phyloP scores from a whole-genome alignment of 2,113 vertebrate genomes.

The Lasiurus cinereus region DNA sequence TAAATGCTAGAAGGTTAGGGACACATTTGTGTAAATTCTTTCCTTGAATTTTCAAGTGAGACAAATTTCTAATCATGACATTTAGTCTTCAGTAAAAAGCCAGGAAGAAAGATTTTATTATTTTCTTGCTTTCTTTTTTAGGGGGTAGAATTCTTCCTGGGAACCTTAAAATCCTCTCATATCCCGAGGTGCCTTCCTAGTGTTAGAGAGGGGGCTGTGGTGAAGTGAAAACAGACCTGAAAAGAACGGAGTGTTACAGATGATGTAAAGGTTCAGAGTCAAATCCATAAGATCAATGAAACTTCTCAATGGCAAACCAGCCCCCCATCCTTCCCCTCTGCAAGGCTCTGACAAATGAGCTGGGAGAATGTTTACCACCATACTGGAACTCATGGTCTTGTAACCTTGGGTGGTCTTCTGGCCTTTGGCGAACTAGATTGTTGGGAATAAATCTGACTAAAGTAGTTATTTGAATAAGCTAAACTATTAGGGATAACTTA shows the following conservation, averaged over 20 bases:
- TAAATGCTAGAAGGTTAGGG: constrained; percentile 7
- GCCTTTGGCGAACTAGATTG: neutral
- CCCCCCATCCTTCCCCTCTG: too few species aligned
- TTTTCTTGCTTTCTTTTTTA: neutral
- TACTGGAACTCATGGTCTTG: neutral
- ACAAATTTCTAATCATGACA: constrained; percentile 5
- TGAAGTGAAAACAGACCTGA: constrained; percentile 2
- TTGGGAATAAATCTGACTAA: constrained; percentile 11
- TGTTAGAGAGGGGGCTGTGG: neutral
- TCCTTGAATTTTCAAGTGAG: constrained; percentile 44
- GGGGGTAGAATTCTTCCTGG: neutral
- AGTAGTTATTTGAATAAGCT: neutral
- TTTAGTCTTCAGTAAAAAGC: constrained; percentile 16
- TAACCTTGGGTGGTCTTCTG: neutral
- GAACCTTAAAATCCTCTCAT: neutral
- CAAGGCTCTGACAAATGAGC: neutral
- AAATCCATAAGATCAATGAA: neutral
- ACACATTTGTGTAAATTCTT: neutral
- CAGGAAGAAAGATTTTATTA: neutral
- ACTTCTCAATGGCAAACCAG: neutral
- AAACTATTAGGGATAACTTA: neutral
- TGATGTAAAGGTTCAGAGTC: neutral
- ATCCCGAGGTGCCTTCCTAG: neutral
- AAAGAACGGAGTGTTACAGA: neutral
- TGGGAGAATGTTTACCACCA: too few species aligned